Evolutionary conservation across 2,797 vertebrate species (phyloP).

Genomic region (Anabas testudineus): DNA sequence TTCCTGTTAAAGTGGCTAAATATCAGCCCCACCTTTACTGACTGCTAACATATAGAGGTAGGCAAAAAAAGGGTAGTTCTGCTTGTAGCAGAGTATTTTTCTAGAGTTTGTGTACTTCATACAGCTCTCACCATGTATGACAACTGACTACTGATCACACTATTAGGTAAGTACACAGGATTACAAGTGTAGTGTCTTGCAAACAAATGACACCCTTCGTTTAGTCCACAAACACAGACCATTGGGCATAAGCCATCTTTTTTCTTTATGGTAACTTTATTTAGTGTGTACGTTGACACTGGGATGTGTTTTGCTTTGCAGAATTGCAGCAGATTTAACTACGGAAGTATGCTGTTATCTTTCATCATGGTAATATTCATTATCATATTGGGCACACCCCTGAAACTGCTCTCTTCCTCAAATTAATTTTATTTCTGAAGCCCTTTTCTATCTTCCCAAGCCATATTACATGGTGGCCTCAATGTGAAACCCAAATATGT

Average conservation of each 20-base stretch:
- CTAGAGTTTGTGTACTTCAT: neutral
- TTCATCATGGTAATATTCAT: slow-evolving; percentile 13
- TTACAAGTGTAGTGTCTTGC: slow-evolving; percentile 5
- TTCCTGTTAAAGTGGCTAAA: no score
- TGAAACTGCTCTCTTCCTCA: slow-evolving; percentile 29
- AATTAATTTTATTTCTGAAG: slow-evolving; percentile 17
- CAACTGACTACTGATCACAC: neutral
- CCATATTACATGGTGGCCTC: neutral
- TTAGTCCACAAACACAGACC: slow-evolving; percentile 14
- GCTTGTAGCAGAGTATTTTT: no score
- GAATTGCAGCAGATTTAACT: slow-evolving; percentile 9
- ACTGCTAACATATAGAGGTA: no score
- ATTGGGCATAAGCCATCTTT: neutral
- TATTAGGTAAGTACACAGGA: neutral
- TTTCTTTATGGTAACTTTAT: slow-evolving; percentile 1
- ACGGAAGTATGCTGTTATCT: slow-evolving; percentile 8
- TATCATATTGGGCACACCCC: slow-evolving; percentile 21
- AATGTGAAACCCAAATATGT: slow-evolving; percentile 12
- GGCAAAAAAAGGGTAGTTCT: no score
- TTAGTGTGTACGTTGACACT: neutral
- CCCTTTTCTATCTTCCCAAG: neutral
- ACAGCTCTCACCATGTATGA: no score
- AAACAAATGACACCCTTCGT: slow-evolving; percentile 3
- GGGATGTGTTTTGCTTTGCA: slow-evolving; percentile 3
- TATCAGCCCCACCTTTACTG: no score